Evolutionary conservation across 1,140 invertebrate species (phyloP), one percentile per base, ranked within the genome.

Genomic region (Propsilocerus akamusi): DNA sequence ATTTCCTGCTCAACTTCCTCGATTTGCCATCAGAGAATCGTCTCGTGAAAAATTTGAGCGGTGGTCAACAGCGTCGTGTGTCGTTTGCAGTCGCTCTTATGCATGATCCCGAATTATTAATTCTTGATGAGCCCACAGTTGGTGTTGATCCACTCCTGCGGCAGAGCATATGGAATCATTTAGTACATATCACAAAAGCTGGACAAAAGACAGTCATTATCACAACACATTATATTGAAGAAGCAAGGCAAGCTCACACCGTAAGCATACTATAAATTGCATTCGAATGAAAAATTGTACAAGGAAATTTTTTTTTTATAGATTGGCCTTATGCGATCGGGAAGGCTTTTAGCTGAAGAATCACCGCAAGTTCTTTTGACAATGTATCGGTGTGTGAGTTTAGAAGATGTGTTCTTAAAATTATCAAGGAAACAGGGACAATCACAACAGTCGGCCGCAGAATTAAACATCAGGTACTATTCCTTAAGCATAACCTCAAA

Each of bases 351-450:
- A 56, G 92, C 92, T 0, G 92, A 97, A 69, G 85, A 93, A 61
- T 85, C 88, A 3, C 93, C 93, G 1, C 78, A 83, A 26, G 78
- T 80, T 24, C 72, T 96, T 0, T 72, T 97, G 23, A 71, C 78
- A 5, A 80, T 83, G 68, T 91, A 92, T 65, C 77, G 77, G 55
- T 87, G 85, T 59, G 73, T 81, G 53, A 86, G 83, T 20, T 67
- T 97, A 6, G 92, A 97, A 68, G 89, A 93, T 55, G 90, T 96
- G 2, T 97, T 97, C 68, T 72, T 97, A 10, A 91, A 93, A 66
- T 69, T 97, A 0, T 95, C 73, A 6, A 69, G 72, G 53, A 70
- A 69, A 56, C 72, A 75, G 61, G 72, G 72, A 67, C 58, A 68
- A 55, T 61, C 61, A 52, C 60, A 60, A 12, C 34, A 41, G 22